Evolutionary conservation across 1,140 invertebrate genomes (phyloP), one percentile per base, ranked within the genome.

Genomic region (Odontomachus brunneus): DNA sequence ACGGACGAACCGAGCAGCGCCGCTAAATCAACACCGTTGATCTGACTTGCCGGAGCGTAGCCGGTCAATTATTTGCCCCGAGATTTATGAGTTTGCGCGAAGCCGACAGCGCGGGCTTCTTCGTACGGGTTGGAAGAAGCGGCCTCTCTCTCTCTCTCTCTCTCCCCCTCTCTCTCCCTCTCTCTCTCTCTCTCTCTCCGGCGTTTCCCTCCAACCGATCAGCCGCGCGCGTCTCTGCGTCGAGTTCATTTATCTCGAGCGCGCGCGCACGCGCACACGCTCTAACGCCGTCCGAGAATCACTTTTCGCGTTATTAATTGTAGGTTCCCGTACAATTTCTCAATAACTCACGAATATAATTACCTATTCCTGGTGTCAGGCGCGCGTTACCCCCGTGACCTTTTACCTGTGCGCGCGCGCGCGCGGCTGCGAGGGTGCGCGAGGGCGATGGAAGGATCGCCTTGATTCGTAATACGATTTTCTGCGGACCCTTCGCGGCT

Each of bases 11-110:
- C 3, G 38, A 44, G 38, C 90, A 44, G 38, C 90, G 91, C 83
- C 90, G 89, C 88, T 93, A 93, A 92, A 93, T 93, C 92, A 93
- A 93, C 92, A 93, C 89, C 86, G 84, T 86, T 86, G 89, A 93
- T 92, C 90, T 87, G 88, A 88, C 88, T 91, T 59, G 82, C 22
- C 84, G 65, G 67, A 88, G 88, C 85, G 78, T 82, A 90, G 88
- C 88, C 89, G 86, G 89, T 91, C 91, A 93, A 93, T 93, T 93
- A 93, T 93, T 93, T 93, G 90, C 92, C 88, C 89, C 91, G 90
- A 92, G 92, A 93, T 93, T 93, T 93, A 93, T 93, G 92, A 92
- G 92, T 93, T 92, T 92, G 91, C 90, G 87, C 84, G 67, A 84
- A 86, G 88, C 83, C 73, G 88, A 89, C 82, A 91, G 84, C 83